Evolutionary conservation across 2,797 vertebrate genomes (phyloP), one percentile per base, ranked within the genome.

Genomic region (Pangasius sanitwongsei): DNA sequence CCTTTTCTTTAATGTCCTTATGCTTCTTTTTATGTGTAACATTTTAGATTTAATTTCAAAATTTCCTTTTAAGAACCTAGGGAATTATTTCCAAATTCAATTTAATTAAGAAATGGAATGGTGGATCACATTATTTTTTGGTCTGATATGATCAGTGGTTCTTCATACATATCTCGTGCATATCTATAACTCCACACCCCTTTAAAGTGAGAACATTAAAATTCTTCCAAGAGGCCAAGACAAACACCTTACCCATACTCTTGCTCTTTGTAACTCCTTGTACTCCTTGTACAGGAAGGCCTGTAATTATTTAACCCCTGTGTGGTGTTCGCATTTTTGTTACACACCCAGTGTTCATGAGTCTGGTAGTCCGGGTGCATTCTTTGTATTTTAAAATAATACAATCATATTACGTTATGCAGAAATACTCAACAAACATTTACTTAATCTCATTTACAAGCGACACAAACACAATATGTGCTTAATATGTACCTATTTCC

Each of bases 161-260:
- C 37, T 28, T 83, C 59, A 83, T 83, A 61, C 57, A 28, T 61
- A 61, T 63, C 50, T 80, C 77, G 50, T 57, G 77, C 50, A 31
- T 34, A 81, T 80, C n/a, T 55, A 15, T 57, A 80, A 55, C 53
- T 81, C 78, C 50, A 55, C 6, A 61, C 34, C 37, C 0, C 81
- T 63, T 83, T 44, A 63, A 83, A 44, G 37, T 44, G 59, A 65
- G 81, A 83, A 63, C 80, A 41, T 83, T 63, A 28, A 61, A 61
- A 83, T 63, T 6, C 23, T 83, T 44, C 55, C 12, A 61, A 57
- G 50, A 57, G 18, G 78, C 78, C 78, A 57, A 83, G 37, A 83
- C 59, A 83, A 83, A 65, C 59, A 83, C 6, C 81, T 65, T 63
- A 63, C 34, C 44, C 57, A 61, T 63, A 63, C 34, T 61, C 12